phyloP scores from a whole-genome alignment of 2,888 invertebrate genomes.

The Ischnura elegans region DNA sequence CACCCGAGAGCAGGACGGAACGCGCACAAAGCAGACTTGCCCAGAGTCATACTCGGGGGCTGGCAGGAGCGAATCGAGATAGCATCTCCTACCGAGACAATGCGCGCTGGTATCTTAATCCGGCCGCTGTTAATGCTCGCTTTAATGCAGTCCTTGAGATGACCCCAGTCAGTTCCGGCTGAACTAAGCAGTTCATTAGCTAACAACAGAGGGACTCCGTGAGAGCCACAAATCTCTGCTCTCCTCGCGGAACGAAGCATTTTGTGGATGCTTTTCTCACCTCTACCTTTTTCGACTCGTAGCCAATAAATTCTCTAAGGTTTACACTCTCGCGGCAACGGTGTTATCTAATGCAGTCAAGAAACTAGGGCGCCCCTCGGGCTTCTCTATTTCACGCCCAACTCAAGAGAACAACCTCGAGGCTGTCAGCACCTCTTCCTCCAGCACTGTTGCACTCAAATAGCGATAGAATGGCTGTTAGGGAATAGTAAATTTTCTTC shows the following conservation, averaged over 20 bases:
- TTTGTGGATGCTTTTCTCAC: neutral
- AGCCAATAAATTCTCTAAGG: neutral
- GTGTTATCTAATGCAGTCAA: neutral
- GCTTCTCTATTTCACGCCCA: no score
- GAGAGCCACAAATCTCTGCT: neutral
- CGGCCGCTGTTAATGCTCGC: neutral
- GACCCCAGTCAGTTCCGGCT: neutral
- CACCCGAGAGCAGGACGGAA: neutral
- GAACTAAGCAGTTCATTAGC: neutral
- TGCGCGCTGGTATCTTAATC: neutral
- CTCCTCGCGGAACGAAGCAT: neutral
- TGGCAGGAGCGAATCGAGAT: neutral
- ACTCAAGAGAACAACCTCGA: no score
- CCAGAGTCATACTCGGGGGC: neutral
- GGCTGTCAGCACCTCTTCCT: no score
- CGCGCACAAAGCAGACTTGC: neutral
- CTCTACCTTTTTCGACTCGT: neutral
- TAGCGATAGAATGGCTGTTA: no score
- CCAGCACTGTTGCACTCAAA: no score
- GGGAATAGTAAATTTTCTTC: no score
- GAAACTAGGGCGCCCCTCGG: no score
- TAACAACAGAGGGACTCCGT: neutral
- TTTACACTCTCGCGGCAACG: neutral
- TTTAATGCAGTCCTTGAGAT: neutral
- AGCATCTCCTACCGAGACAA: neutral